Conservation (phyloP, 2,113 vertebrate genomes). For the Neopipo cinnamomea region DNA sequence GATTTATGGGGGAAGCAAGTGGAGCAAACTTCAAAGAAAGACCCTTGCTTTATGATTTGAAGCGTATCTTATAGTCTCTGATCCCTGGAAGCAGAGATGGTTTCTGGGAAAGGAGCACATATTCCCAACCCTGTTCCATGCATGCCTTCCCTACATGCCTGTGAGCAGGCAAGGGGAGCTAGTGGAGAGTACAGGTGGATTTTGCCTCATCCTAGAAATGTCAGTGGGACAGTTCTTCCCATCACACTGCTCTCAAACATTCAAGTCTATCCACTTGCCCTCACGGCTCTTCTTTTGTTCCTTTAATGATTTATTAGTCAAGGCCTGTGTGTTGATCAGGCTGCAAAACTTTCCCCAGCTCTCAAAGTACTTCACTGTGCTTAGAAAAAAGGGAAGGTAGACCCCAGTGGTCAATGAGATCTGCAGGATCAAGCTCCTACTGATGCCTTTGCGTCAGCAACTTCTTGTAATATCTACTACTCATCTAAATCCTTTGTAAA, state of each 20-base stretch:
- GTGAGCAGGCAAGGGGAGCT: not conserved
- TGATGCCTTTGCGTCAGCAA: not conserved
- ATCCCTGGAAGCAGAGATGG: not conserved
- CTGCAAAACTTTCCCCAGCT: not conserved
- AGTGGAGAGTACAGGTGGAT: not conserved
- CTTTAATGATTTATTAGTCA: not conserved
- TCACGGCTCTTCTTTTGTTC: not conserved
- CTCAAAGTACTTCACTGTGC: not conserved
- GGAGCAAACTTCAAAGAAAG: not conserved
- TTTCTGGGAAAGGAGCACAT: not conserved
- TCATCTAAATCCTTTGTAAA: conserved; percentile 7
- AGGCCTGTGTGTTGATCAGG: not conserved
- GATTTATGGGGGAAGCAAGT: not conserved
- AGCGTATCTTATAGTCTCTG: not conserved
- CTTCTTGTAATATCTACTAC: not conserved
- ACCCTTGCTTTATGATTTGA: not conserved
- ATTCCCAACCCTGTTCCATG: not conserved
- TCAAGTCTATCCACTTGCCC: not conserved
- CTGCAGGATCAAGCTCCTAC: not conserved
- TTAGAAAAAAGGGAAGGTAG: not conserved
- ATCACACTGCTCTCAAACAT: not conserved
- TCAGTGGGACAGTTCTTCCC: not conserved
- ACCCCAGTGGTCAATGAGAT: not conserved
- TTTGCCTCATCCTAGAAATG: not conserved
- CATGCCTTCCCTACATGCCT: not conserved